Base-by-base conservation (phyloP, 2,797 vertebrate species). In the Coreius guichenoti region DNA sequence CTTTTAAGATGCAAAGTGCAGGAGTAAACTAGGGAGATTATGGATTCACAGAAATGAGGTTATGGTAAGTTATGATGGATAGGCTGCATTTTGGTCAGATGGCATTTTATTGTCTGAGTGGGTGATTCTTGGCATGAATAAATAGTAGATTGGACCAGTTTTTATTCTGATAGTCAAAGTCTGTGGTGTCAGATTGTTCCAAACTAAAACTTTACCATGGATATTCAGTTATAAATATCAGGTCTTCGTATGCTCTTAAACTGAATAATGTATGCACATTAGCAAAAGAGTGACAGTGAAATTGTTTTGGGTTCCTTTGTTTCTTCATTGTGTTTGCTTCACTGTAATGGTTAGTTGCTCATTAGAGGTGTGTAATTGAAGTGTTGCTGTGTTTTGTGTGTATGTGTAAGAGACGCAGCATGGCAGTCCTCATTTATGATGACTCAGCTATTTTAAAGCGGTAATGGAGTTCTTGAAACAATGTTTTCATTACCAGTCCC, bases 401-500 rank as follows among this genome's bases (percentile, higher is more conserved):
- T 33, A 29, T 47, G 33, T 45, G 26, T 13, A 23, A 17, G 14
- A 19, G 39, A 12, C 1, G 1, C 33, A 56, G 67, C 23, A 17
- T 56, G 16, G 23, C 16, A 33, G 33, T 17, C n/a, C 33, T 39
- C 1, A 43, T 72, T 69, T 78, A n/a, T 43, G 49, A 78, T 77
- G 49, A 58, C 31, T 76, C 63, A 0, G 33, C 74, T 43, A 16
- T 83, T 69, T 78, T 4, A 33, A 69, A 19, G 45, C 31, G 4
- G 23, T 56, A 56, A 39, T 58, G 45, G 14, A 73, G 45, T 58
- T 8, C n/a, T 58, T 39, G 8, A 69, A 68, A 43, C n/a, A n/a
- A 74, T 47, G n/a, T 78, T 77, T 82, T 76, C 12, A 54, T 14
- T 83, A 51, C 23, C 73, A 83, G 8, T 51, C 49, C 33, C 61